These are phyloP conservation scores for Sialis lutaria DNA, from an alignment of 2,888 invertebrate genomes.

Conservation along the genomic window DNA sequence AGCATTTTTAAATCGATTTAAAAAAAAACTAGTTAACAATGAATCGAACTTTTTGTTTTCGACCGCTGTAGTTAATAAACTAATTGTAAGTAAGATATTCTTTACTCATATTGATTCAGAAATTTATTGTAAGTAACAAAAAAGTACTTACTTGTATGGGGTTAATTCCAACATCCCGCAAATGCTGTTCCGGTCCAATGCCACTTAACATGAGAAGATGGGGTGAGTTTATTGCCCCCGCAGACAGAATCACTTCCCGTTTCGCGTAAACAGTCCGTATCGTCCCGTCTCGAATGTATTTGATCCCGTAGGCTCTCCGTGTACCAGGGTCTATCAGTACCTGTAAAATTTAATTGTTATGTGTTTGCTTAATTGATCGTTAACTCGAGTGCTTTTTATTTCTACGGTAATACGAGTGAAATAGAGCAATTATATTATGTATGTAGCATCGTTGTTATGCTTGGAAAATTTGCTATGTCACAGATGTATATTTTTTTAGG, in stretches of 20 bases:
- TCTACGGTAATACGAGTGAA: constrained; percentile 44
- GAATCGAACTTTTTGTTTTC: too few species aligned
- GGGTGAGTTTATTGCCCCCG: constrained; percentile 81
- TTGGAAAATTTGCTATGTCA: too few species aligned
- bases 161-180: constrained; percentile 48
- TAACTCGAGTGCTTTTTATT: constrained; percentile 49
- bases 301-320: constrained; percentile 59
- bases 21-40: too few species aligned
- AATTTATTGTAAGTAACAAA: too few species aligned
- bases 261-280: constrained; percentile 47
- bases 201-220: constrained; percentile 85
- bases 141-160: neutral
- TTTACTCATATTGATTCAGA: too few species aligned
- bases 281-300: constrained; percentile 50
- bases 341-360: too few species aligned
- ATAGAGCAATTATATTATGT: too few species aligned
- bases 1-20: too few species aligned
- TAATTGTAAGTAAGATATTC: too few species aligned
- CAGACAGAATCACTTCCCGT: constrained; percentile 68
- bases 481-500: too few species aligned
- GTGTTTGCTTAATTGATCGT: constrained; percentile 20
- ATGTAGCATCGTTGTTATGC: too few species aligned
- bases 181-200: constrained; percentile 59
- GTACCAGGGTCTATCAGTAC: constrained; percentile 43
- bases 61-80: too few species aligned